Conservation (phyloP, 2,797 vertebrate species). For the Oryzias dopingdopingensis region DNA sequence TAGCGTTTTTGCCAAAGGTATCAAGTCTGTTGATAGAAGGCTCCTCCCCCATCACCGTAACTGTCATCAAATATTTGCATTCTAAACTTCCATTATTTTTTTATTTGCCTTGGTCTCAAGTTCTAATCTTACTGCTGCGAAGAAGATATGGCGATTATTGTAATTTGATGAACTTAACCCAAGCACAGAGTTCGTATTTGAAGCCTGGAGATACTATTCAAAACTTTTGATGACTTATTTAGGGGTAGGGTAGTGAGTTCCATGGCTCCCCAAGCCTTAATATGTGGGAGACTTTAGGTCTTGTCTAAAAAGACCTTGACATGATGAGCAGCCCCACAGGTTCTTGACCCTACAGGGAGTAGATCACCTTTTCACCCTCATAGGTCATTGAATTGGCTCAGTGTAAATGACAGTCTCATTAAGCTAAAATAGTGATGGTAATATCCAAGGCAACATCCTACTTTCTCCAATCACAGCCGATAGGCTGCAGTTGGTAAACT, state of each 20-base stretch:
- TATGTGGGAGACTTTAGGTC: constrained; percentile 66
- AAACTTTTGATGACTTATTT: constrained; percentile 58
- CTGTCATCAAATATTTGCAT: constrained; percentile 58
- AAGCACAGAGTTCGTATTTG: constrained; percentile 55
- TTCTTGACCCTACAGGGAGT: constrained; percentile 42
- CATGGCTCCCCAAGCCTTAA: constrained; percentile 48
- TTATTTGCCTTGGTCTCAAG: constrained; percentile 18
- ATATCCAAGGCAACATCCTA: constrained; percentile 43
- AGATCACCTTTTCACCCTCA: constrained; percentile 49
- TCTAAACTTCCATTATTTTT: constrained; percentile 56
- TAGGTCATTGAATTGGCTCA: constrained; percentile 55
- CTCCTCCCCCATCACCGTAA: constrained; percentile 36
- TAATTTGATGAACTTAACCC: constrained; percentile 57
- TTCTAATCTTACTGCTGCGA: constrained; percentile 27
- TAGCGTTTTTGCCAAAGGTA: constrained; percentile 30
- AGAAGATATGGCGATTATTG: constrained; percentile 51
- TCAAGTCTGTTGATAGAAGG: constrained; percentile 41
- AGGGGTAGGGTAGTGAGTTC: constrained; percentile 67
- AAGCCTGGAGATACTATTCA: constrained; percentile 69
- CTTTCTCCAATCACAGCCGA: constrained; percentile 39
- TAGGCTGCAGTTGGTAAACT: constrained; percentile 37
- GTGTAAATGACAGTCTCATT: constrained; percentile 54
- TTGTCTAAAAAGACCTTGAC: constrained; percentile 76
- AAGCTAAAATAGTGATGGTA: constrained; percentile 41
- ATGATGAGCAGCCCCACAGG: constrained; percentile 62